These are phyloP conservation scores for Theretra japonica DNA, from an alignment of 2,888 invertebrate genomes.

Conservation along the genomic window DNA sequence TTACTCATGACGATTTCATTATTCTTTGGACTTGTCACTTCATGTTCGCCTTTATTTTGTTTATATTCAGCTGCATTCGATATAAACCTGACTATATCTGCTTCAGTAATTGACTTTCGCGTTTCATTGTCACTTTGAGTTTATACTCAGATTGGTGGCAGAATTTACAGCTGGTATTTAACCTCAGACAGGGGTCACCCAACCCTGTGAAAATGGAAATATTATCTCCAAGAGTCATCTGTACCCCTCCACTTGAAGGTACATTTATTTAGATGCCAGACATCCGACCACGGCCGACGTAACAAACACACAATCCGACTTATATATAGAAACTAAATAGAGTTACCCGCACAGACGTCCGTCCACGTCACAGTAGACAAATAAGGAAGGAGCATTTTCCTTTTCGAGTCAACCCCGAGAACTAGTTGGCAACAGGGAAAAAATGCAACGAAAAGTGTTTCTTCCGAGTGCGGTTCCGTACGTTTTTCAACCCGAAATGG, in stretches of 20 bases:
- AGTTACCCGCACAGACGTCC: constrained; percentile 41
- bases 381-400: constrained; percentile 73
- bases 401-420: constrained; percentile 53
- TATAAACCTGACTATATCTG: too few relatives aligned
- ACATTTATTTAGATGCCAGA: constrained; percentile 10
- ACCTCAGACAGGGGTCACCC: too few relatives aligned
- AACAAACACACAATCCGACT: constrained; percentile 20
- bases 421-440: constrained; percentile 31
- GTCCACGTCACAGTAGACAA: constrained; percentile 72
- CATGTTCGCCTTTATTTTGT: too few relatives aligned
- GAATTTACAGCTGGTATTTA: too few relatives aligned
- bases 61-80: too few relatives aligned
- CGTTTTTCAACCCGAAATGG: background rate
- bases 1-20: too few relatives aligned
- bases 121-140: too few relatives aligned
- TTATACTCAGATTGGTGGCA: too few relatives aligned
- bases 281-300: constrained; percentile 11
- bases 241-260: background rate
- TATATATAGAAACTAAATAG: constrained; percentile 24
- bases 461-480: constrained; percentile 10
- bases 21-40: too few relatives aligned
- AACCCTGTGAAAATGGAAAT: too few relatives aligned
- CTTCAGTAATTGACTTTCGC: too few relatives aligned
- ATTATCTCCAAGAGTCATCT: background rate
- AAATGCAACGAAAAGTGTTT: constrained; percentile 26